phyloP scores from a whole-genome alignment of 2,888 invertebrate species.

The Leptothorax acervorum region DNA sequence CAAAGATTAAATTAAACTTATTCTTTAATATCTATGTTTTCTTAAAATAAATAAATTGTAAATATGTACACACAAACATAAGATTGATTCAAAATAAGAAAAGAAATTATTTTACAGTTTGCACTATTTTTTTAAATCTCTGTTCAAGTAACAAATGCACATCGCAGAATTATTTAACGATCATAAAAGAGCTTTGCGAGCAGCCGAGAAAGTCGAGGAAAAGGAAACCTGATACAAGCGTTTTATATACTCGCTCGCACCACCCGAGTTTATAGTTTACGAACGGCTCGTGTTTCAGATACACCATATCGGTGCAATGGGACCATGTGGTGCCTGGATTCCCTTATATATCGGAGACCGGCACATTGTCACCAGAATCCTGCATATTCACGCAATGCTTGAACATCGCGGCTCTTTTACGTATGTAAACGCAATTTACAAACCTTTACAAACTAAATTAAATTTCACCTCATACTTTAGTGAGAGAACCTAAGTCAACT shows the following conservation, averaged over 20 bases:
- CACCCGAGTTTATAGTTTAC: slow-evolving; percentile 33
- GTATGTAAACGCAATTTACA: slow-evolving; percentile 81
- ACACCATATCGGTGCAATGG: slow-evolving; percentile 85
- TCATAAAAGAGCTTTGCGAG: slow-evolving; percentile 23
- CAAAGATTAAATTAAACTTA: not conserved
- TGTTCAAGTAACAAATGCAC: not conserved
- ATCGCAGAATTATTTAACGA: slow-evolving; percentile 20
- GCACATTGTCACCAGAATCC: slow-evolving; percentile 88
- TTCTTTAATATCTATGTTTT: no score
- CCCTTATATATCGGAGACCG: slow-evolving; percentile 88
- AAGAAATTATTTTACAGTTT: slow-evolving; percentile 4
- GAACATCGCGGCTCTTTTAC: slow-evolving; percentile 87
- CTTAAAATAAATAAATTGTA: not conserved
- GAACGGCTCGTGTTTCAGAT: slow-evolving; percentile 81
- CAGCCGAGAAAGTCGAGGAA: slow-evolving; percentile 31
- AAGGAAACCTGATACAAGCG: slow-evolving; percentile 35
- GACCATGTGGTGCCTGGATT: slow-evolving; percentile 87
- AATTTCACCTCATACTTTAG: not conserved
- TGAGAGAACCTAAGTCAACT: not conserved
- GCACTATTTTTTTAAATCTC: not conserved
- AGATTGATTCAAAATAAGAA: not conserved
- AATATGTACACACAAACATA: not conserved
- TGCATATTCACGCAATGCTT: slow-evolving; percentile 88
- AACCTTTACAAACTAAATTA: slow-evolving; percentile 26
- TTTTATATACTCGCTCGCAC: slow-evolving; percentile 37